A percentile compares a stretch with the other conserved stretches of the same genome.
Conservation (phyloP, 37 sponge, comb jelly and placozoan species). For the Sycon ciliatum region DNA sequence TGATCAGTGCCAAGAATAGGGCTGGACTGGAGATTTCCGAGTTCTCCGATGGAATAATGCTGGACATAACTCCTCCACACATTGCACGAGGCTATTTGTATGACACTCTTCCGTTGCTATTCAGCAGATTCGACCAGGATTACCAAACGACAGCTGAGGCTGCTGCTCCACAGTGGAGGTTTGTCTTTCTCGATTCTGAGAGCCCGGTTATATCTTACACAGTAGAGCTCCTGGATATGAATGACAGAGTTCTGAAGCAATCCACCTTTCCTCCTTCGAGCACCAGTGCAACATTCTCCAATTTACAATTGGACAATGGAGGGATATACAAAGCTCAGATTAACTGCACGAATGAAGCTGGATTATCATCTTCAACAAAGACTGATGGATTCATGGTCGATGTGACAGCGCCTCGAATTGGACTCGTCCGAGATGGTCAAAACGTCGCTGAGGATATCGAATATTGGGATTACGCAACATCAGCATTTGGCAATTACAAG, state of each 20-base stretch:
- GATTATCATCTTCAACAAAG: neutral
- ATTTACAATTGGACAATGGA: neutral
- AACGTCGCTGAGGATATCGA: constrained; percentile 8
- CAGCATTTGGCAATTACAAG: neutral
- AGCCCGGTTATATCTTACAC: neutral
- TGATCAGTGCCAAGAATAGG: neutral
- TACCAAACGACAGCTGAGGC: neutral
- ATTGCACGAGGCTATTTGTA: neutral
- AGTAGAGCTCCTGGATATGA: neutral
- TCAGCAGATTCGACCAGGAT: neutral
- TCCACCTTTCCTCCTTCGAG: neutral
- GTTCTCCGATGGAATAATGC: neutral
- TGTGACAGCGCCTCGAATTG: neutral
- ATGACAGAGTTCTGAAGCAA: neutral
- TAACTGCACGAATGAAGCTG: neutral
- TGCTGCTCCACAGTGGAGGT: neutral
- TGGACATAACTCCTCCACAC: neutral
- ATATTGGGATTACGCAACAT: neutral
- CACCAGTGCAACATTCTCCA: neutral
- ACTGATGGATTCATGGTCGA: constrained; percentile 9
- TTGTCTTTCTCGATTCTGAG: neutral
- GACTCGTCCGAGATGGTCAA: neutral
- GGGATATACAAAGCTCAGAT: neutral
- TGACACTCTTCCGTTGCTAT: neutral
- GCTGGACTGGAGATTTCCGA: neutral